Evolutionary conservation across 2,797 vertebrate species (phyloP).

Genomic region (Orientallactaga sibirica): DNA sequence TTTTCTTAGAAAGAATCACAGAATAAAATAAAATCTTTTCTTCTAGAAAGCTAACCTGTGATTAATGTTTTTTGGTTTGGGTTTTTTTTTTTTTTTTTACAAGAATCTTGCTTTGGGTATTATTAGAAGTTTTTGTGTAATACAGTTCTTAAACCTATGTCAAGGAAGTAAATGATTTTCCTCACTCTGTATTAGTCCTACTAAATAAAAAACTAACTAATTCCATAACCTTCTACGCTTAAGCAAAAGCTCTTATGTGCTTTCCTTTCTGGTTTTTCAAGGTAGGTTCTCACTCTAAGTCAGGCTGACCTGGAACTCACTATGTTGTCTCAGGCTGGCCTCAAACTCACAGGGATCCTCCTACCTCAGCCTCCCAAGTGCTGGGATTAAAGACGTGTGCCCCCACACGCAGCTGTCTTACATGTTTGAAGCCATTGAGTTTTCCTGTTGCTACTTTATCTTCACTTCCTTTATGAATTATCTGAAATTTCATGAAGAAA

Average conservation of each 20-base stretch:
- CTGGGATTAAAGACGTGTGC: no score
- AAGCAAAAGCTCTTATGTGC: neutral
- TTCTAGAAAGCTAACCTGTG: neutral
- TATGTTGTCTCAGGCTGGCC: no score
- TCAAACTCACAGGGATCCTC: no score
- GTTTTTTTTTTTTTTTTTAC: neutral
- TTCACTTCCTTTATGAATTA: neutral
- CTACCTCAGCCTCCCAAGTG: no score
- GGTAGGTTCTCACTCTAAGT: no score
- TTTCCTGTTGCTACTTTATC: constrained; percentile 16
- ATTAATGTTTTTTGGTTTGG: constrained; percentile 27
- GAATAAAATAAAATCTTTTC: constrained; percentile 36
- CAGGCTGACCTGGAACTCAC: no score
- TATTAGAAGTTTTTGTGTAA: neutral
- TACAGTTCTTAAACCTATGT: constrained; percentile 25
- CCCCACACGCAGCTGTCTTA: no score
- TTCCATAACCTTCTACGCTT: neutral
- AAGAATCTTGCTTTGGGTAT: constrained; percentile 16
- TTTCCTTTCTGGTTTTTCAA: neutral
- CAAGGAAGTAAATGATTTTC: constrained; percentile 11
- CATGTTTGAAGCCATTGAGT: neutral
- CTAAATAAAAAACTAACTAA: constrained; percentile 34
- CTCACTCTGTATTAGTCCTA: neutral
- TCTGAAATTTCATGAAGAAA: constrained; percentile 70
- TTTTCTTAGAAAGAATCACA: constrained; percentile 12